Evolutionary conservation across 2,888 invertebrate genomes (phyloP).

Genomic region (Hedya salicella): DNA sequence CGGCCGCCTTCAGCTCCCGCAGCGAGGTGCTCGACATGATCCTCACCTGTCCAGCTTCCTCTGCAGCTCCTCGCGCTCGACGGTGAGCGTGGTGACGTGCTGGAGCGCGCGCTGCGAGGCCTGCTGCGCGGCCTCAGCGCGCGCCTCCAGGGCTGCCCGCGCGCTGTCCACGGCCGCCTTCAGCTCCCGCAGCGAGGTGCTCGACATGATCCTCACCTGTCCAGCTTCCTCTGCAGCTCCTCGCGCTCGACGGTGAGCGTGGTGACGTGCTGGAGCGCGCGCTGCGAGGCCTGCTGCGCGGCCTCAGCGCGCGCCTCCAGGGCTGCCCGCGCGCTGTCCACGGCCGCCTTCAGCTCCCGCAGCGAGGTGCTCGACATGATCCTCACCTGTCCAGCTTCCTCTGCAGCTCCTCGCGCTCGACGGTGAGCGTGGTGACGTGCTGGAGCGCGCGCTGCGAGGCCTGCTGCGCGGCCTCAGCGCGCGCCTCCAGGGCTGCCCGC

Average conservation of each 20-base stretch:
- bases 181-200: no score
- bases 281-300: constrained; percentile 31
- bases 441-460: constrained; percentile 62
- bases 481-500: constrained; percentile 47
- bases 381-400: constrained; percentile 55
- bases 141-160: constrained; percentile 51
- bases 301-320: constrained; percentile 49
- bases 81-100: constrained; percentile 47
- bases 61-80: constrained; percentile 47
- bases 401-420: constrained; percentile 76
- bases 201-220: constrained; percentile 32
- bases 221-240: constrained; percentile 47
- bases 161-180: constrained; percentile 49
- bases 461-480: constrained; percentile 53
- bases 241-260: constrained; percentile 48
- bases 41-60: constrained; percentile 45
- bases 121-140: constrained; percentile 32
- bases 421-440: constrained; percentile 74
- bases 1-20: no score
- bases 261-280: constrained; percentile 45
- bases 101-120: constrained; percentile 40
- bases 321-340: constrained; percentile 39
- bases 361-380: not conserved
- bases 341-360: constrained; percentile 49
- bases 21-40: no score